Conservation (phyloP, 2,888 invertebrate genomes). For the Nebria salina region DNA sequence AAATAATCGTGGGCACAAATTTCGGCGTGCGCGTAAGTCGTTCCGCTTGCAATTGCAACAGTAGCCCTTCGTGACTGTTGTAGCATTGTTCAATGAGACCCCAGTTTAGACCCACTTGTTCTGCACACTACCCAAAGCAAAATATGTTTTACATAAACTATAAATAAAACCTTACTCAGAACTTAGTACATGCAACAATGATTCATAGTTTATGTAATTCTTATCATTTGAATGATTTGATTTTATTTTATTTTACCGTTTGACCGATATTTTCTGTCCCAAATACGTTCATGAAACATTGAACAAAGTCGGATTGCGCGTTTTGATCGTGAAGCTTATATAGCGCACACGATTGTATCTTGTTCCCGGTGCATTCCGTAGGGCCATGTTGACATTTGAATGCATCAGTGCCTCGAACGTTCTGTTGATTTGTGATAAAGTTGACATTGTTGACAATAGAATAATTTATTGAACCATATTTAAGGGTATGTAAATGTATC, state of each 20-base stretch:
- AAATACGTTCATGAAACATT: constrained; percentile 58
- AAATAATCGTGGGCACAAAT: constrained; percentile 67
- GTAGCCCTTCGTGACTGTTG: constrained; percentile 59
- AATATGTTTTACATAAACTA: constrained; percentile 7
- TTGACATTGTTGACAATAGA: too few species aligned
- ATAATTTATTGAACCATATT: too few species aligned
- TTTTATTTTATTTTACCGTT: constrained; percentile 27
- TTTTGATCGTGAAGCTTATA: constrained; percentile 58
- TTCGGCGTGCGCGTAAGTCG: constrained; percentile 61
- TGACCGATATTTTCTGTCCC: constrained; percentile 48
- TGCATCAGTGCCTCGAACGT: constrained; percentile 57
- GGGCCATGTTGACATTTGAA: constrained; percentile 74
- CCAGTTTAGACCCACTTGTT: constrained; percentile 58
- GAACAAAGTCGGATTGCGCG: constrained; percentile 57
- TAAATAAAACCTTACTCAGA: background rate
- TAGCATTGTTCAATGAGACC: constrained; percentile 60
- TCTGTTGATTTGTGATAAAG: constrained; percentile 50
- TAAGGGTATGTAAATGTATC: too few species aligned
- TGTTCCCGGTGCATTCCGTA: constrained; percentile 70
- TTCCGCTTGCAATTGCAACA: constrained; percentile 65
- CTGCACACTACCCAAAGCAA: constrained; percentile 60
- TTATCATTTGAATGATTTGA: too few species aligned
- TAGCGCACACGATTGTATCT: constrained; percentile 71
- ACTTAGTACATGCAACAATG: background rate
- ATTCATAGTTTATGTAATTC: background rate